phyloP scores from a whole-genome alignment of 2,113 vertebrate species.

The Gymnorhina tibicen region DNA sequence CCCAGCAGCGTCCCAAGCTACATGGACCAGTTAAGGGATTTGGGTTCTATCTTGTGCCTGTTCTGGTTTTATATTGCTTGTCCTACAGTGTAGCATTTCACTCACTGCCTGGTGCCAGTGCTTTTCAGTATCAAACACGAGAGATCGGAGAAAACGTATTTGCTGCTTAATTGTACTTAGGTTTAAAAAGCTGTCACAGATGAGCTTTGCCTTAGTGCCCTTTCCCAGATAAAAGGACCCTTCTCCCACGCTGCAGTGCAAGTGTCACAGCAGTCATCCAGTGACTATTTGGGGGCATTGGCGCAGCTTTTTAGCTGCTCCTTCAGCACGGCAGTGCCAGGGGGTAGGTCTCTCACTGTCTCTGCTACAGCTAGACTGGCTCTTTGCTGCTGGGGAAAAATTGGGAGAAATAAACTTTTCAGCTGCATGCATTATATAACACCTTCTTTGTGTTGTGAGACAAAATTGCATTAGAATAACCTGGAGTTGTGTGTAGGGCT shows the following conservation, averaged over 20 bases:
- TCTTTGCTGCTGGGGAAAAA: neutral
- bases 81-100: neutral
- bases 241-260: neutral
- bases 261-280: fast-evolving
- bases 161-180: neutral
- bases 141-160: neutral
- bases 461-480: neutral
- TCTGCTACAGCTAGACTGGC: neutral
- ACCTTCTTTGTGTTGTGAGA: neutral
- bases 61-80: neutral
- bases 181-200: neutral
- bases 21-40: fast-evolving
- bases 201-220: neutral
- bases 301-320: neutral
- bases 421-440: neutral
- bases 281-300: neutral
- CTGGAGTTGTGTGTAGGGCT: neutral
- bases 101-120: neutral
- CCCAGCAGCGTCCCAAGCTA: neutral
- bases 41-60: neutral
- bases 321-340: neutral
- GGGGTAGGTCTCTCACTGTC: neutral
- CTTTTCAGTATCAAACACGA: neutral
- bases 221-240: neutral
- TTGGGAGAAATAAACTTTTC: slow-evolving; percentile 9